phyloP scores from a whole-genome alignment of 37 sponge, comb jelly and placozoan genomes.

The Spongilla lacustris region DNA sequence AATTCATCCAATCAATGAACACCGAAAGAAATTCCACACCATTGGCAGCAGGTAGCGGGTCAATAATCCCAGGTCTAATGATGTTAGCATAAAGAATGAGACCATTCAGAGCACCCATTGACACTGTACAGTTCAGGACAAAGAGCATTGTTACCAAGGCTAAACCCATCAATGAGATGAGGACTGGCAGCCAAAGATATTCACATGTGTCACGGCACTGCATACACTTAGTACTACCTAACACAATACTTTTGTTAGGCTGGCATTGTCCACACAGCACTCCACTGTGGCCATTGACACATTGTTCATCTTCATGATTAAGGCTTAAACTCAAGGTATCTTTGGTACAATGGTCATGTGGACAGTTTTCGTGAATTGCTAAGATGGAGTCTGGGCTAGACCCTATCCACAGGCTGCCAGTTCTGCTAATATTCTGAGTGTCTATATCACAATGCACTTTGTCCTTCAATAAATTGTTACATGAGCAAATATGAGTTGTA shows the following conservation, averaged over 20 bases:
- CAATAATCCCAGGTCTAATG: not conserved
- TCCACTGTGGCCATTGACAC: not conserved
- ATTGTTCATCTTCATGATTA: slow-evolving; percentile 9
- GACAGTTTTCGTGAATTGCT: not conserved
- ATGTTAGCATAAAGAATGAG: slow-evolving; percentile 23
- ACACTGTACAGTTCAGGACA: not conserved
- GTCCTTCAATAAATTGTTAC: not conserved
- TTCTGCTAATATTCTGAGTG: not conserved
- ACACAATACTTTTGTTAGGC: not conserved
- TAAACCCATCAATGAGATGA: not conserved
- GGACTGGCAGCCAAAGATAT: not conserved
- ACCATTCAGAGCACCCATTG: slow-evolving; percentile 7
- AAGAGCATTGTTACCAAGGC: not conserved
- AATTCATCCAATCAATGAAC: slow-evolving; percentile 28
- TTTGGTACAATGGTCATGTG: not conserved
- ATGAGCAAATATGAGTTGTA: not conserved
- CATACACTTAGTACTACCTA: not conserved
- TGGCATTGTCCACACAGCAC: not conserved
- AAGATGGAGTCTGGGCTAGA: not conserved
- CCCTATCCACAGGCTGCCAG: not conserved
- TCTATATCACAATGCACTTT: not conserved
- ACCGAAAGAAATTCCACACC: not conserved
- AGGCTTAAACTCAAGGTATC: not conserved
- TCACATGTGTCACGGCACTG: not conserved
- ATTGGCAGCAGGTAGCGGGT: not conserved